These are phyloP conservation scores for Molossus molossus DNA, from an alignment of 2,797 vertebrate genomes.

Conservation along the genomic window DNA sequence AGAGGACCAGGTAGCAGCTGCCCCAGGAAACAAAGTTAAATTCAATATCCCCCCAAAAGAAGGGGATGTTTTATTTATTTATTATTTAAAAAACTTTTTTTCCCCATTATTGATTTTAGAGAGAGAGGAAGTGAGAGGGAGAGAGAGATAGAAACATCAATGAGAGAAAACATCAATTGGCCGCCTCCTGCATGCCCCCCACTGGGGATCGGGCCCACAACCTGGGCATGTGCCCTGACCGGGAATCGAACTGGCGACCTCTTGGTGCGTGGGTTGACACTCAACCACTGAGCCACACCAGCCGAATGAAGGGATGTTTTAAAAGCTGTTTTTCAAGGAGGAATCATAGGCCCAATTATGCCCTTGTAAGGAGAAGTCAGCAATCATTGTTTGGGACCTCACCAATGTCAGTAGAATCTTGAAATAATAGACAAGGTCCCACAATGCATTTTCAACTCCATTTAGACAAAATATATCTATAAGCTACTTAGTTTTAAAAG, in stretches of 20 bases:
- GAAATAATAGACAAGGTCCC: background rate
- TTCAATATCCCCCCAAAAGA: background rate
- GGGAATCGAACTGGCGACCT: too few species aligned
- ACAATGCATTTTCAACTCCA: background rate
- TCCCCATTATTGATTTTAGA: too few species aligned
- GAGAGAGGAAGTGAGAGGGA: too few species aligned
- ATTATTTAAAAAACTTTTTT: too few species aligned
- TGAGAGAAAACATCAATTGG: too few species aligned
- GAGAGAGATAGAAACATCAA: too few species aligned
- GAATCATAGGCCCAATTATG: conserved; percentile 22
- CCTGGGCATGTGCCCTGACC: too few species aligned
- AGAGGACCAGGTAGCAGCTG: background rate
- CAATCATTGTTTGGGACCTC: background rate
- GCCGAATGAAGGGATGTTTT: background rate
- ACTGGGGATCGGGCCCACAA: too few species aligned
- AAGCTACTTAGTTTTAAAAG: background rate
- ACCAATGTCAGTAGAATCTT: conserved; percentile 56
- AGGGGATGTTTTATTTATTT: too few species aligned
- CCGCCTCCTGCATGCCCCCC: too few species aligned
- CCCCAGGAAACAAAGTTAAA: background rate
- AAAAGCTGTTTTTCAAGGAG: background rate
- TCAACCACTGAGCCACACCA: too few species aligned
- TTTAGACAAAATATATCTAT: background rate
- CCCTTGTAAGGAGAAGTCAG: conserved; percentile 30
- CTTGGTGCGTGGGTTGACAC: too few species aligned